phyloP scores from a whole-genome alignment of 2,113 vertebrate genomes.

The Oreochromis aureus region DNA sequence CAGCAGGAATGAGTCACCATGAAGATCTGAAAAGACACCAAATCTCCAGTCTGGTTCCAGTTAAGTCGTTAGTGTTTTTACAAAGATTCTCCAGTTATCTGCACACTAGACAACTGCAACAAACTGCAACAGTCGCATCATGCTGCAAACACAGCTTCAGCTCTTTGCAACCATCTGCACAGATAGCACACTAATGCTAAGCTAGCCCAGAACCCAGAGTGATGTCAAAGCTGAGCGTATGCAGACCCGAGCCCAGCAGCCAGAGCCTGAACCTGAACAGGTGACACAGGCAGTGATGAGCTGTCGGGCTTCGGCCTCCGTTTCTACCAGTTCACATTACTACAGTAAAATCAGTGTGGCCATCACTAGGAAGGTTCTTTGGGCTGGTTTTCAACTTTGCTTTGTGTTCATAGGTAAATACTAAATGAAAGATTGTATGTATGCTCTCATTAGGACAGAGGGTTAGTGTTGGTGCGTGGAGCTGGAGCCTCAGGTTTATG shows the following conservation, averaged over 20 bases:
- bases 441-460: accelerated
- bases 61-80: neutral
- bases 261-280: neutral
- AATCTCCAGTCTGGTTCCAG: neutral
- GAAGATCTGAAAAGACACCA: neutral
- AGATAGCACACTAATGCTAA: neutral
- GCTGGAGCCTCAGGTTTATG: neutral
- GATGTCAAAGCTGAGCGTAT: neutral
- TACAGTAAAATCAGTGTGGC: accelerated
- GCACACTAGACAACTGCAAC: accelerated
- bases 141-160: neutral
- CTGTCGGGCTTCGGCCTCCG: neutral
- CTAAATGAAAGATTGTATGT: neutral
- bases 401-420: neutral
- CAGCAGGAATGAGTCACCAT: neutral
- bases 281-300: accelerated
- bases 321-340: neutral
- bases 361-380: neutral
- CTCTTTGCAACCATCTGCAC: neutral
- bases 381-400: neutral
- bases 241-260: neutral
- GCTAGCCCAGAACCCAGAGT: neutral
- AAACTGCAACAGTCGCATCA: neutral
- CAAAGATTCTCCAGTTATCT: neutral
- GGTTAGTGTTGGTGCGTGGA: neutral